Evolutionary conservation across 2,888 invertebrate species (phyloP).

Genomic region (Xanthorhoe spadicearia): DNA sequence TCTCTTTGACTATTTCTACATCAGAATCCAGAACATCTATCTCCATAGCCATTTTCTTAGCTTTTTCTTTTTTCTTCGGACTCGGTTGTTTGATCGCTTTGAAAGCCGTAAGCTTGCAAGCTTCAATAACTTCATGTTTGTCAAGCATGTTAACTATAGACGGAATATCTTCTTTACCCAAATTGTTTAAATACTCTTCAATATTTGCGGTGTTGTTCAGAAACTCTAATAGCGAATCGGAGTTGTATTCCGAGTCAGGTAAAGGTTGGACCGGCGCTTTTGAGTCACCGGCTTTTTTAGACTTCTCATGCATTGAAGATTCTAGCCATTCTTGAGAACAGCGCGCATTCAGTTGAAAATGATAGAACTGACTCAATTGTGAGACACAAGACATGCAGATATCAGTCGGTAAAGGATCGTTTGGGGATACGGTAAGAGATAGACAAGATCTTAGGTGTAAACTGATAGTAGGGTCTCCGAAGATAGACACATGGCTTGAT

Average conservation of each 20-base stretch:
- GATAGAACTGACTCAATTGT: constrained; percentile 73
- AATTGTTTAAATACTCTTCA: constrained; percentile 74
- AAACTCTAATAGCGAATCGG: constrained; percentile 78
- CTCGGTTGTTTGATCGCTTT: constrained; percentile 63
- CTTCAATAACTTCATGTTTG: constrained; percentile 63
- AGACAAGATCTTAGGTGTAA: constrained; percentile 76
- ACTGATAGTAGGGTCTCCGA: constrained; percentile 68
- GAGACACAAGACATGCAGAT: constrained; percentile 73
- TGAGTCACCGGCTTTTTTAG: constrained; percentile 61
- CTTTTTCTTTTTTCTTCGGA: constrained; percentile 66
- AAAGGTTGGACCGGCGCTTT: constrained; percentile 74
- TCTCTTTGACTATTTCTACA: constrained; percentile 68
- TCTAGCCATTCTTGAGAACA: constrained; percentile 79
- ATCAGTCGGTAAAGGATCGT: constrained; percentile 69
- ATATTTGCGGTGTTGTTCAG: constrained; percentile 78
- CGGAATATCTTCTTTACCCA: constrained; percentile 79
- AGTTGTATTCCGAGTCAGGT: constrained; percentile 79
- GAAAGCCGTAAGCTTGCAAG: constrained; percentile 49
- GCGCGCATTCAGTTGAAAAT: constrained; percentile 76
- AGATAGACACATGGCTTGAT: constrained; percentile 68
- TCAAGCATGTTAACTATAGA: constrained; percentile 77
- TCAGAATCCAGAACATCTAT: constrained; percentile 75
- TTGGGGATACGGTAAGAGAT: constrained; percentile 59
- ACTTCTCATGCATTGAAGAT: constrained; percentile 64
- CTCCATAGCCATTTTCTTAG: constrained; percentile 67